A percentile compares a stretch with the other conserved stretches of the same genome.
These are phyloP conservation scores for Diadromus collaris DNA, from an alignment of 2,888 invertebrate species.

Conservation along the genomic window DNA sequence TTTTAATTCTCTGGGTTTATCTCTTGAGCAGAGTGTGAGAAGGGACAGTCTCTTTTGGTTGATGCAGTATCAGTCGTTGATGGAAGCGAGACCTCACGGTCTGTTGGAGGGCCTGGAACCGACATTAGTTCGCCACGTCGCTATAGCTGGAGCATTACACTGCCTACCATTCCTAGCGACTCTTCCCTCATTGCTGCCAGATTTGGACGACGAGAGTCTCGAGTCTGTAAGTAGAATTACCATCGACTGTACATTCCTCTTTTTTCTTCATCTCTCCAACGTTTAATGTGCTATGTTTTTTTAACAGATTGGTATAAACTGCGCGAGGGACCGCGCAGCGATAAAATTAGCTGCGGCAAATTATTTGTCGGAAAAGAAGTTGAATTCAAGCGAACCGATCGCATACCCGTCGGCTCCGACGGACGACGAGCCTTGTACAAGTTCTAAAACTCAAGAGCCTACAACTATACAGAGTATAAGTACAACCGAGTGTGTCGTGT, in stretches of 20 bases:
- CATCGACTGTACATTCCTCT: not conserved
- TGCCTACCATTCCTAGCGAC: slow-evolving; percentile 88
- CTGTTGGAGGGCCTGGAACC: slow-evolving; percentile 86
- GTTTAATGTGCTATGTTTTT: not conserved
- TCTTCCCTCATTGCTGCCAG: slow-evolving; percentile 78
- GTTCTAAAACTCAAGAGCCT: slow-evolving; percentile 69
- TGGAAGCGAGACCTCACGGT: slow-evolving; percentile 88
- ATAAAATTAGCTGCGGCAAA: slow-evolving; percentile 85
- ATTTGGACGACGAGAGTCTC: slow-evolving; percentile 83
- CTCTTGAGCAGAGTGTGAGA: slow-evolving; percentile 67
- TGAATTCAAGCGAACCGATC: slow-evolving; percentile 65
- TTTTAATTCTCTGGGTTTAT: not conserved
- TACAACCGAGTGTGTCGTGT: slow-evolving; percentile 90
- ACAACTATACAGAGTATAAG: slow-evolving; percentile 72
- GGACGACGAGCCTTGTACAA: slow-evolving; percentile 73
- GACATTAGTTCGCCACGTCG: slow-evolving; percentile 85
- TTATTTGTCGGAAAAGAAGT: slow-evolving; percentile 80
- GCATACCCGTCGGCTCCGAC: slow-evolving; percentile 72
- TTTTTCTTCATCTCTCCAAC: slow-evolving; percentile 5
- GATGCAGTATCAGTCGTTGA: slow-evolving; percentile 90
- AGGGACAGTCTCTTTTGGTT: slow-evolving; percentile 84
- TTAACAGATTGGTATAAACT: slow-evolving; percentile 76
- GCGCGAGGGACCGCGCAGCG: slow-evolving; percentile 82
- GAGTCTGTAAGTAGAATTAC: slow-evolving; percentile 77
- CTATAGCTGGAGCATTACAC: slow-evolving; percentile 88